phyloP scores from a whole-genome alignment of 2,888 invertebrate species.

The Baronia brevicornis region DNA sequence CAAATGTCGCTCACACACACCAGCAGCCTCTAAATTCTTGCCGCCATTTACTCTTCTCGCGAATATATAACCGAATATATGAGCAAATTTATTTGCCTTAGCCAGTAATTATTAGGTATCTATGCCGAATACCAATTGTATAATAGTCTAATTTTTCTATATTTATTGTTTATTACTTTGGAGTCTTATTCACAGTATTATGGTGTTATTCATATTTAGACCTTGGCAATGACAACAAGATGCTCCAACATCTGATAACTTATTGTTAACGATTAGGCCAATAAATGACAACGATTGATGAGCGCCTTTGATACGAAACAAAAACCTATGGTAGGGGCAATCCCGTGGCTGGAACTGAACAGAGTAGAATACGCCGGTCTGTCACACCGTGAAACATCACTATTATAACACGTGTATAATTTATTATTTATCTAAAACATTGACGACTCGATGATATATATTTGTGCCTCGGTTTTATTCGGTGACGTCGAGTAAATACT shows the following conservation, averaged over 20 bases:
- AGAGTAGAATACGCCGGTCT: conserved; percentile 18
- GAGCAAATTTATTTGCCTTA: conserved; percentile 25
- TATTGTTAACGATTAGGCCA: conserved; percentile 41
- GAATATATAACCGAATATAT: conserved; percentile 24
- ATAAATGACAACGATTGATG: conserved; percentile 16
- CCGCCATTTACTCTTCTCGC: conserved; percentile 14
- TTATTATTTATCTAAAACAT: conserved; percentile 59
- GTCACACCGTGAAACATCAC: conserved; percentile 26
- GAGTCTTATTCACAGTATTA: conserved; percentile 34
- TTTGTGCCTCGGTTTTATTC: conserved; percentile 34
- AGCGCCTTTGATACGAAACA: conserved; percentile 12
- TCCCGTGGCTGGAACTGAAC: conserved; percentile 17
- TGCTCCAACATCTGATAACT: conserved; percentile 23
- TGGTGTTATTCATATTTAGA: conserved; percentile 30
- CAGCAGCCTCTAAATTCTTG: conserved; percentile 16
- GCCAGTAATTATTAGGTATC: conserved; percentile 22
- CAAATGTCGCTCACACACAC: conserved; percentile 15
- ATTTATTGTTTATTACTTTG: conserved; percentile 33
- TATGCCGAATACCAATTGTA: conserved; percentile 26
- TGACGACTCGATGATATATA: conserved; percentile 54
- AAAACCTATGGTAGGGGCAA: conserved; percentile 14
- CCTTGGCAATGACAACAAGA: conserved; percentile 24
- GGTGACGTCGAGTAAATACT: conserved; percentile 28
- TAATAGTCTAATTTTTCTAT: conserved; percentile 30
- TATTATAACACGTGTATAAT: conserved; percentile 47